Evolutionary conservation across 2,888 invertebrate genomes (phyloP), one percentile per base, ranked within the genome.

Genomic region (Phaonia tiefii): DNA sequence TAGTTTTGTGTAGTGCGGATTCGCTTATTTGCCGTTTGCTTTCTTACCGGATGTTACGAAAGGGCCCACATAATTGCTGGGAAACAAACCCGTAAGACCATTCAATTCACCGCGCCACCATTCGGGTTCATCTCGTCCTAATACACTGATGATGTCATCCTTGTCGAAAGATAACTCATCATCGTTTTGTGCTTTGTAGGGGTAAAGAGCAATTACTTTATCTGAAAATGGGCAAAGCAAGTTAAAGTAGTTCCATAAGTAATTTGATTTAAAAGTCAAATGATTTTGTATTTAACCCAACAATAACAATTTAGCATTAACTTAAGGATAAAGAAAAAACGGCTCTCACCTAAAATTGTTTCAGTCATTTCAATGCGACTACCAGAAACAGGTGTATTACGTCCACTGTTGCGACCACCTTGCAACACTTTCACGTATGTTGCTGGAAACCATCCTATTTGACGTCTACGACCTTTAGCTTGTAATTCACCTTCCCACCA

Each of bases 401-500:
- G 91, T 0, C 95, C 95, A 13, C 95, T 95, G 7, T 93, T 93
- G 13, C 94, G 92, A 0, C 95, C 95, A 0, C 94, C 93, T 11
- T 94, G 93, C 76, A 95, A 93, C 20, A 95, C 90, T 92, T 98
- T 98, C 8, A 99, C 98, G 89, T 99, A 99, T 80, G 97, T 97
- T 26, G 99, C 99, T 0, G 99, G 99, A 92, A 99, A 99, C 99
- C 99, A 99, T 1, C 99, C 99, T 42, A 98, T 94, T 91, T 98
- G 97, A 42, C 97, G 92, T 89, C 96, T 96, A 86, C 97, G 94
- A 0, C 98, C 98, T 87, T 95, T 95, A 1, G 94, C 98, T 92
- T 98, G 98, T 54, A 99, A 91, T 91, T 99, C 99, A 0, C 99
- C 99, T 92, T 99, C 99, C 99, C 99, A 99, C 99, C 99, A 99